Percentiles rank a stretch among this genome's conserved stretches.
Evolutionary conservation across 2,888 invertebrate genomes (phyloP).

Genomic region (Xanthia icteritia): DNA sequence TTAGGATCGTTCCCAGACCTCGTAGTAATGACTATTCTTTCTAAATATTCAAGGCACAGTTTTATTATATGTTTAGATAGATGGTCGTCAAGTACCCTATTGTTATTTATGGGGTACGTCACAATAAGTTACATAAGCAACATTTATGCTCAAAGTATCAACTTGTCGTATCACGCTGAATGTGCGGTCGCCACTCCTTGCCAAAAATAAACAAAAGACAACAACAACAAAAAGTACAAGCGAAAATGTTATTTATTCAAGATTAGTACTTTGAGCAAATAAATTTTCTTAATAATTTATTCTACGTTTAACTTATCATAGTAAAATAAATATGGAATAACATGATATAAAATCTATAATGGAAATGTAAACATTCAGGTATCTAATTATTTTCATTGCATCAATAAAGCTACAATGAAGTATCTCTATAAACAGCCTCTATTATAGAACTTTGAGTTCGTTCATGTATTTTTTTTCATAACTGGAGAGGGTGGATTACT

Average conservation of each 20-base stretch:
- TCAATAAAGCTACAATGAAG: constrained; percentile 74
- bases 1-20: too few relatives aligned
- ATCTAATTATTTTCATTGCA: constrained; percentile 82
- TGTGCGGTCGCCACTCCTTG: not conserved
- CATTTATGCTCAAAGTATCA: constrained; percentile 29
- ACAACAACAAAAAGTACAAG: constrained; percentile 65
- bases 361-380: constrained; percentile 89
- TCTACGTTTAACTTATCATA: constrained; percentile 83
- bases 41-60: too few relatives aligned
- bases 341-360: constrained; percentile 89
- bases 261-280: constrained; percentile 88
- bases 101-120: not conserved
- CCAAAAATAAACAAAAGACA: constrained; percentile 2
- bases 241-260: constrained; percentile 81
- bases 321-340: constrained; percentile 88
- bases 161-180: constrained; percentile 21
- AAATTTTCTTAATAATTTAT: constrained; percentile 86
- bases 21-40: too few relatives aligned
- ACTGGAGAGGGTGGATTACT: constrained; percentile 81
- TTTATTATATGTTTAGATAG: too few relatives aligned
- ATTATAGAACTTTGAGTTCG: constrained; percentile 60
- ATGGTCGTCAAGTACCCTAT: not conserved
- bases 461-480: constrained; percentile 84
- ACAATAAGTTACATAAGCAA: not conserved
- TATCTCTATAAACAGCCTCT: constrained; percentile 79